phyloP scores from a whole-genome alignment of 2,888 invertebrate species.

The Hipparchia sbordonii region DNA sequence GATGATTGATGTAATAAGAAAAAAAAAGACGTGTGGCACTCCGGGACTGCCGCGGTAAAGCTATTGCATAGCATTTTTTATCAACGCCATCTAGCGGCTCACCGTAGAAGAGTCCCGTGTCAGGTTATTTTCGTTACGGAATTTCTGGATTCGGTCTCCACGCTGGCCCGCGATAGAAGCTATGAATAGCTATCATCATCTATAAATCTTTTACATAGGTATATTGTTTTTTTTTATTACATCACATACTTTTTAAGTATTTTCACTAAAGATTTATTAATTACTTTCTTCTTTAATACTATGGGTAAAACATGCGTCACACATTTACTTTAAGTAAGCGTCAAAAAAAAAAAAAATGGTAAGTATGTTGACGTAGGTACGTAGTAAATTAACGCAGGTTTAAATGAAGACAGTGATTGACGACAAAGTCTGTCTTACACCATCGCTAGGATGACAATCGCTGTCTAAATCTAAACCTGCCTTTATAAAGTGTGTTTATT shows the following conservation, averaged over 20 bases:
- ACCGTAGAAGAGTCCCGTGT: too few relatives aligned
- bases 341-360: conserved; percentile 42
- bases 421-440: background rate
- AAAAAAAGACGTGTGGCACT: too few relatives aligned
- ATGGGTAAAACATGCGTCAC: conserved; percentile 42
- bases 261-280: background rate
- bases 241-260: background rate
- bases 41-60: too few relatives aligned
- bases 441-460: background rate
- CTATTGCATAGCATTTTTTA: background rate
- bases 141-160: too few relatives aligned
- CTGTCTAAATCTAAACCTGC: background rate
- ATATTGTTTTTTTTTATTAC: background rate
- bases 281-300: conserved; percentile 35
- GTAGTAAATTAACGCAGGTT: background rate
- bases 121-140: too few relatives aligned
- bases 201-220: too few relatives aligned
- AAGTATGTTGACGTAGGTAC: background rate
- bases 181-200: too few relatives aligned
- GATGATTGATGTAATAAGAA: too few relatives aligned
- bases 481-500: background rate
- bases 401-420: background rate
- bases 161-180: too few relatives aligned
- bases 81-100: too few relatives aligned
- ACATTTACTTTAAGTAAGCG: conserved; percentile 36